A percentile compares a stretch with the other conserved stretches of the same genome.
phyloP scores from a whole-genome alignment of 2,888 invertebrate species.

The Lagria hirta region DNA sequence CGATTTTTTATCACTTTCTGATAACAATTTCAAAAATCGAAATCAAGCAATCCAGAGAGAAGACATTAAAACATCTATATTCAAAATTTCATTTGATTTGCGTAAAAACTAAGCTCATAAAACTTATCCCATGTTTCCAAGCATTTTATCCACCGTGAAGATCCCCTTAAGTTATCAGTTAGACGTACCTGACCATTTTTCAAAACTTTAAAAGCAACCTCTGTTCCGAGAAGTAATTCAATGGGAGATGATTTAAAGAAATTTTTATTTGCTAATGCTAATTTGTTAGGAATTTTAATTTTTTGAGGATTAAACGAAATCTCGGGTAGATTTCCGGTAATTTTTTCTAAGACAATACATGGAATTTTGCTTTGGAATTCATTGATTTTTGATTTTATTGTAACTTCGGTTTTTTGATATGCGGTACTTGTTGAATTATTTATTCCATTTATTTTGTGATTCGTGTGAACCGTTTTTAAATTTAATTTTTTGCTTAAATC shows the following conservation, averaged over 20 bases:
- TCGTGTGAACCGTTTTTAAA: slow-evolving; percentile 2
- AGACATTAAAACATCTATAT: too few species aligned
- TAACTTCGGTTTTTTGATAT: slow-evolving; percentile 1
- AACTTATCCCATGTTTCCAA: too few species aligned
- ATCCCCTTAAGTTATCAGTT: too few species aligned
- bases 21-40: too few species aligned
- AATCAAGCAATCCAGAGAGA: too few species aligned
- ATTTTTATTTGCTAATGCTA: slow-evolving; percentile 18
- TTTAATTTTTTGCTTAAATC: slow-evolving; percentile 13
- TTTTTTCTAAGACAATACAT: slow-evolving; percentile 14
- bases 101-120: too few species aligned
- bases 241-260: slow-evolving; percentile 16
- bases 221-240: too few species aligned
- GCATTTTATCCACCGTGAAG: too few species aligned
- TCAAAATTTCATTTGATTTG: too few species aligned
- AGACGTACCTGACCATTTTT: too few species aligned
- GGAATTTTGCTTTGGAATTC: slow-evolving; percentile 1
- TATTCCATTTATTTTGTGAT: slow-evolving; percentile 11
- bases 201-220: too few species aligned
- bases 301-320: slow-evolving; percentile 9
- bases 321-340: slow-evolving; percentile 14
- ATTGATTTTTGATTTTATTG: slow-evolving; percentile 8
- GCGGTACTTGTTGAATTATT: slow-evolving; percentile 6
- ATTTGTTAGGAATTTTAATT: slow-evolving; percentile 7
- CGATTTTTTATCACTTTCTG: too few species aligned